These are phyloP conservation scores for Eubasilissa regina DNA, from an alignment of 1,140 invertebrate genomes.

Conservation along the genomic window DNA sequence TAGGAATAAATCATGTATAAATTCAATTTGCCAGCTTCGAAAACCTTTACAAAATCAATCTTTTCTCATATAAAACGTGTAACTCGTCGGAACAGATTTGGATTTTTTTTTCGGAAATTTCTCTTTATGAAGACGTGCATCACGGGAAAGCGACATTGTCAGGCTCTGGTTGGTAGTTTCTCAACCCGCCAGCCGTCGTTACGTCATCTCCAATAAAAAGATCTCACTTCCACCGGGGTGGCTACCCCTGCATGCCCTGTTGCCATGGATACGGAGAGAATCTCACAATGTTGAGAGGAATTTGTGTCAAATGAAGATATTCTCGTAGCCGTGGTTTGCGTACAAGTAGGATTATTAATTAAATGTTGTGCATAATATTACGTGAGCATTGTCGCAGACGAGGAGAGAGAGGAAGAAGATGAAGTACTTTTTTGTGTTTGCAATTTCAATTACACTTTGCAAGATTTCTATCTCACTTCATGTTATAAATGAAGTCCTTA, in stretches of 20 bases:
- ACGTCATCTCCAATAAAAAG: slow-evolving; percentile 46
- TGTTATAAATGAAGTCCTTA: too few species aligned
- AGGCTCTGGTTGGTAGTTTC: slow-evolving; percentile 21
- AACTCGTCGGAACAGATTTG: background rate
- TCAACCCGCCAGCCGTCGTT: slow-evolving; percentile 32
- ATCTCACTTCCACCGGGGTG: slow-evolving; percentile 25
- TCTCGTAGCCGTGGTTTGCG: too few species aligned
- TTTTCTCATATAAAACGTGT: background rate
- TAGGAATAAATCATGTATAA: background rate
- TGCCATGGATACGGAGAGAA: background rate
- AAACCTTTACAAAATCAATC: slow-evolving; percentile 26
- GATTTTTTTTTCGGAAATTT: background rate
- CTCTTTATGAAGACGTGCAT: slow-evolving; percentile 45
- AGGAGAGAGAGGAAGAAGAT: too few species aligned
- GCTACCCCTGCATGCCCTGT: background rate
- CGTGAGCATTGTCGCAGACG: too few species aligned
- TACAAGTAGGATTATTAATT: too few species aligned
- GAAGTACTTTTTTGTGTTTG: too few species aligned
- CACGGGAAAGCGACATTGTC: slow-evolving; percentile 43
- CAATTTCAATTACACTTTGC: too few species aligned
- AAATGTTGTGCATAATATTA: too few species aligned
- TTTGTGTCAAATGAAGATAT: too few species aligned
- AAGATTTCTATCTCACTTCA: too few species aligned
- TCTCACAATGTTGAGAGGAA: too few species aligned
- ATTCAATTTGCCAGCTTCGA: background rate